These are phyloP conservation scores for Cenopis cana DNA, from an alignment of 2,888 invertebrate species.

Conservation along the genomic window DNA sequence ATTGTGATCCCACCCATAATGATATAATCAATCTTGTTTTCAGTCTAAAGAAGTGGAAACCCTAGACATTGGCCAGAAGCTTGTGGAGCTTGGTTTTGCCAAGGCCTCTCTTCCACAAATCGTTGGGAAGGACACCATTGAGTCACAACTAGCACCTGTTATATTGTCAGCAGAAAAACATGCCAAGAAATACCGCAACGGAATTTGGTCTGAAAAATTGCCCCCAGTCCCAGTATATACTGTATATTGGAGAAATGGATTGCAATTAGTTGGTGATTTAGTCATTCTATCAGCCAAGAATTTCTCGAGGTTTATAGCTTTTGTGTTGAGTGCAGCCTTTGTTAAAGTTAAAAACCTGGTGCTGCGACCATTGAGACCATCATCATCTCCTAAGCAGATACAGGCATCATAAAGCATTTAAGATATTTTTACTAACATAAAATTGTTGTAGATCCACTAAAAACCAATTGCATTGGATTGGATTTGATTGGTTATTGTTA, in stretches of 20 bases:
- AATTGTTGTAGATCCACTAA: conserved; percentile 53
- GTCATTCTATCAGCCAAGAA: conserved; percentile 60
- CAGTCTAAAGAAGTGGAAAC: conserved; percentile 74
- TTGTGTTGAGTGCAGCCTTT: conserved; percentile 65
- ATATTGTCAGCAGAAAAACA: conserved; percentile 72
- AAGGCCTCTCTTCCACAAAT: conserved; percentile 67
- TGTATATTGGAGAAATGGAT: conserved; percentile 72
- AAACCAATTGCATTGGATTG: conserved; percentile 62
- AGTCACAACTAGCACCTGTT: conserved; percentile 70
- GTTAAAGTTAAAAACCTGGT: conserved; percentile 66
- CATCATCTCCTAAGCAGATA: conserved; percentile 63
- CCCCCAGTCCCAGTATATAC: conserved; percentile 73
- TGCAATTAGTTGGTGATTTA: conserved; percentile 57
- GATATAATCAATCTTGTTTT: conserved; percentile 53
- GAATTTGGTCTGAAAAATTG: conserved; percentile 77
- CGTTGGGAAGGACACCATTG: conserved; percentile 71
- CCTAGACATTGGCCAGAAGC: conserved; percentile 74
- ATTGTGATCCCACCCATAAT: not conserved
- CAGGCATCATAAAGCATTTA: conserved; percentile 74
- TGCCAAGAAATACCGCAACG: conserved; percentile 72
- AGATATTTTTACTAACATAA: conserved; percentile 53
- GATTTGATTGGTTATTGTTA: conserved; percentile 62
- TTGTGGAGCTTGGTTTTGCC: conserved; percentile 80
- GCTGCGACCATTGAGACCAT: conserved; percentile 62
- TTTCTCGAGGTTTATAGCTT: conserved; percentile 57